Conservation (phyloP, 2,113 vertebrate species). For the Periophthalmus modestus region DNA sequence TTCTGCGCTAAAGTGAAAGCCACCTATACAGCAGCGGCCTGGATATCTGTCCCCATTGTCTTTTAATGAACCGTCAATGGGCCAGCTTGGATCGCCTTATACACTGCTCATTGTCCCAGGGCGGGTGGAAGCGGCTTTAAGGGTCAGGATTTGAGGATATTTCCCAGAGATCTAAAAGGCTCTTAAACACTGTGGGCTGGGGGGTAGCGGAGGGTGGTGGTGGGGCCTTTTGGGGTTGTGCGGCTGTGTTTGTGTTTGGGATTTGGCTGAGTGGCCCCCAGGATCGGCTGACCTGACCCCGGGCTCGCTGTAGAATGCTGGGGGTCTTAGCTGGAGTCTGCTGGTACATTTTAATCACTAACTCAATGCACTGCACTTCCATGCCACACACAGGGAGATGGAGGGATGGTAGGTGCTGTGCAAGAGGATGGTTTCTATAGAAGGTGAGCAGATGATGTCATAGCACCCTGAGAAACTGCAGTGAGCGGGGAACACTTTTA, state of each 20-base stretch:
- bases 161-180: constrained; percentile 78
- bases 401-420: too few relatives aligned
- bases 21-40: constrained; percentile 54
- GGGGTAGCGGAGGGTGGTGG: not conserved
- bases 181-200: constrained; percentile 54
- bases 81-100: constrained; percentile 69
- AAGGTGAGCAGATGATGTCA: constrained; percentile 12
- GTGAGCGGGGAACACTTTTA: too few relatives aligned
- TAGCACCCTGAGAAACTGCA: too few relatives aligned
- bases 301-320: constrained; percentile 65
- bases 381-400: constrained; percentile 20
- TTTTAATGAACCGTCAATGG: constrained; percentile 78
- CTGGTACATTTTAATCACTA: constrained; percentile 68
- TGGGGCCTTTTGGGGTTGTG: constrained; percentile 25
- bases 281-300: constrained; percentile 81
- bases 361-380: constrained; percentile 12
- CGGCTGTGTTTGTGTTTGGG: constrained; percentile 77
- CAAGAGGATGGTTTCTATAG: too few relatives aligned
- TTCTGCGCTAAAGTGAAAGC: constrained; percentile 48
- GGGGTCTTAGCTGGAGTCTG: constrained; percentile 62
- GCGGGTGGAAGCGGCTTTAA: constrained; percentile 46
- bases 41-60: constrained; percentile 73
- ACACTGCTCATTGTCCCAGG: constrained; percentile 71
- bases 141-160: constrained; percentile 71
- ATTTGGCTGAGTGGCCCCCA: constrained; percentile 77